These are phyloP conservation scores for Tragelaphus scriptus DNA, from an alignment of 2,113 vertebrate species.

Conservation along the genomic window DNA sequence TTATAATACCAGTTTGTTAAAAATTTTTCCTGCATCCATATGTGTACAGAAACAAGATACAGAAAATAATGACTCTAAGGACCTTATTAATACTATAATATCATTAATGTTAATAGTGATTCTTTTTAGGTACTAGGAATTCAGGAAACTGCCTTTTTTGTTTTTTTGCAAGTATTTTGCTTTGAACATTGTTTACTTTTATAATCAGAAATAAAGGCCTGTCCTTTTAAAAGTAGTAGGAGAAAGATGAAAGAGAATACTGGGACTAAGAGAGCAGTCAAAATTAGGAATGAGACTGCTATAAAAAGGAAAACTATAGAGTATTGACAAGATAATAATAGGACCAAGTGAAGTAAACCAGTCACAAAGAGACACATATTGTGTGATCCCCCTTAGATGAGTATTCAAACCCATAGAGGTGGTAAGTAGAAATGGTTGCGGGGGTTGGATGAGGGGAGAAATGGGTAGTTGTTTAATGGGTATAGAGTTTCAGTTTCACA, in stretches of 20 bases:
- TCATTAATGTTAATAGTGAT: background rate
- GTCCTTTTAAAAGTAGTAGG: background rate
- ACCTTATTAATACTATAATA: background rate
- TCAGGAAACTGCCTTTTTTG: background rate
- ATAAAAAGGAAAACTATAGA: background rate
- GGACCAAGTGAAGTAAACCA: background rate
- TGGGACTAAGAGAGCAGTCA: background rate
- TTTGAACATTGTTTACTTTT: slow-evolving; percentile 28
- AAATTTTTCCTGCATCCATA: background rate
- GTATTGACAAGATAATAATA: background rate
- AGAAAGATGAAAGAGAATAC: background rate
- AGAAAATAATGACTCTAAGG: background rate
- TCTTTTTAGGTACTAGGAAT: background rate
- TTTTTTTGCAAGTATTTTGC: background rate
- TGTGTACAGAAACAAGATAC: background rate
- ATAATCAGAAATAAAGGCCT: background rate
- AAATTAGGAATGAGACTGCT: background rate
- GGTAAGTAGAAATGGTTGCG: background rate
- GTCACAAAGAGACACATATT: background rate
- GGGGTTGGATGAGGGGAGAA: background rate
- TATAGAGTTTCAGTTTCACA: background rate
- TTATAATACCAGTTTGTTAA: background rate
- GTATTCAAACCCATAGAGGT: background rate
- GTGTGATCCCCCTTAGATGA: background rate
- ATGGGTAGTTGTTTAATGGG: background rate